Evolutionary conservation across 2,113 vertebrate species (phyloP).

Genomic region (Lasiurus cinereus): DNA sequence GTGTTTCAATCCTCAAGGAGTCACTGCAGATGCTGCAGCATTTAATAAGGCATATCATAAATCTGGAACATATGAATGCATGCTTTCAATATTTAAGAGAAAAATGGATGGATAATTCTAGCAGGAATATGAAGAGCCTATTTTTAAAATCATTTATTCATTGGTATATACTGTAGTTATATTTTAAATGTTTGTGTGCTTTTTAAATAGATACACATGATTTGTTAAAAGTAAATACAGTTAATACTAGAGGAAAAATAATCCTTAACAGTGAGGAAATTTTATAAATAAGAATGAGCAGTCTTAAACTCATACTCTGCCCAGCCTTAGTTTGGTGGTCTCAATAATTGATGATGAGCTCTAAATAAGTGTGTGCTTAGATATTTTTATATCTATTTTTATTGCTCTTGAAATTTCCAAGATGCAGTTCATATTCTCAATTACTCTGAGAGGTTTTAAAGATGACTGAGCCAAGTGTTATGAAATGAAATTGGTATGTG

Average conservation of each 20-base stretch:
- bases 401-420: neutral
- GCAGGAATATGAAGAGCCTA: neutral
- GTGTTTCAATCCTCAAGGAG: conserved; percentile 7
- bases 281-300: neutral
- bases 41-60: conserved; percentile 6
- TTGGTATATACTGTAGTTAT: neutral
- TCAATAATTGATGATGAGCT: neutral
- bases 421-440: neutral
- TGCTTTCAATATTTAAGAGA: neutral
- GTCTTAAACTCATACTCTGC: neutral
- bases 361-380: neutral
- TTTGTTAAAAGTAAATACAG: conserved; percentile 3
- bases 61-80: neutral
- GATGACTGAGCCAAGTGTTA: neutral
- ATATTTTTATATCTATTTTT: neutral
- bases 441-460: neutral
- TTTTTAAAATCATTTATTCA: conserved; percentile 21
- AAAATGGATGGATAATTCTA: conserved; percentile 2
- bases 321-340: neutral
- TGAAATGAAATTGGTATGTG: neutral
- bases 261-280: neutral
- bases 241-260: neutral
- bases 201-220: neutral
- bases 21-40: neutral
- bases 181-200: neutral